Conservation (phyloP, 1,140 invertebrate genomes). For the Drosophila nebulosa region DNA sequence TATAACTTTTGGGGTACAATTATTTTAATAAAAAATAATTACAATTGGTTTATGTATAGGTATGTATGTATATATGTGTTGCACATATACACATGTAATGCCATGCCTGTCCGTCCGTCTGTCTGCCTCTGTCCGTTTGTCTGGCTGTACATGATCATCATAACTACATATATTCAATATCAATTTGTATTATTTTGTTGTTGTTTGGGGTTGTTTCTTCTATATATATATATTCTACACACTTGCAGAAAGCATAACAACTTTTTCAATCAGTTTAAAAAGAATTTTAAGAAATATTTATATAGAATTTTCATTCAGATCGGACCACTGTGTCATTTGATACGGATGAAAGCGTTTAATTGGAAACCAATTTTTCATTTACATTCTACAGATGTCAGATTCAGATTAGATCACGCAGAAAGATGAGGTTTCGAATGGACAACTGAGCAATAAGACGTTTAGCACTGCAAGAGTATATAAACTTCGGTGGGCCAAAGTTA, state of each 20-base stretch:
- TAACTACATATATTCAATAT: constrained; percentile 32
- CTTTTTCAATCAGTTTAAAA: no score
- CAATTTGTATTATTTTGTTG: constrained; percentile 9
- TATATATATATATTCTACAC: not conserved
- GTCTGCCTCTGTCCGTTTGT: no score
- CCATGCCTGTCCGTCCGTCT: constrained; percentile 11
- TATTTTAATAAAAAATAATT: constrained; percentile 71
- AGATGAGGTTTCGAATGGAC: not conserved
- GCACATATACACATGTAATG: constrained; percentile 15
- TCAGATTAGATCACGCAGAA: no score
- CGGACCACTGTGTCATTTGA: not conserved
- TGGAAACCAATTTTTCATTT: not conserved
- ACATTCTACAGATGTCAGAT: not conserved
- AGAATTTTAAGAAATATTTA: no score
- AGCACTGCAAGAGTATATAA: not conserved
- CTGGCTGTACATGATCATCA: constrained; percentile 26
- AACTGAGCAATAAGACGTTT: no score
- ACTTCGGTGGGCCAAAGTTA: not conserved
- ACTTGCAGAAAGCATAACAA: not conserved
- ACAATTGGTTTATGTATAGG: constrained; percentile 61
- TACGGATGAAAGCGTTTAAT: not conserved
- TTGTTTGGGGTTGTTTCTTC: constrained; percentile 1
- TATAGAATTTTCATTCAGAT: not conserved
- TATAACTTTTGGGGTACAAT: constrained; percentile 63
- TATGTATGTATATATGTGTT: constrained; percentile 1